phyloP scores from a whole-genome alignment of 2,888 invertebrate genomes.

The Spodoptera picta region DNA sequence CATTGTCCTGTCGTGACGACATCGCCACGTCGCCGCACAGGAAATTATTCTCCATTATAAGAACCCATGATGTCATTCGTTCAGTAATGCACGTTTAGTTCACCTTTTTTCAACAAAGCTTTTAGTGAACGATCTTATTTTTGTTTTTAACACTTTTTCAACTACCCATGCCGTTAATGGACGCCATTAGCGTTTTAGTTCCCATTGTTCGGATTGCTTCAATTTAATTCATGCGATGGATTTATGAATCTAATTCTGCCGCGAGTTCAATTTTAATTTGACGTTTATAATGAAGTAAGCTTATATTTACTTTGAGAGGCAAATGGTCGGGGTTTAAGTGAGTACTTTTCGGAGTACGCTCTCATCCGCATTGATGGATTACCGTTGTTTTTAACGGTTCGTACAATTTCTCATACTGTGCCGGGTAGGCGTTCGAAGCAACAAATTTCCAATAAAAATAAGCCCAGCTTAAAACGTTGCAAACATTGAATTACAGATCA shows the following conservation, averaged over 20 bases:
- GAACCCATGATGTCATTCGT: slow-evolving; percentile 68
- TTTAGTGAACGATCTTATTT: slow-evolving; percentile 64
- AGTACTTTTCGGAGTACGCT: slow-evolving; percentile 18
- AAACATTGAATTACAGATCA: slow-evolving; percentile 34
- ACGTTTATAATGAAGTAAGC: slow-evolving; percentile 3
- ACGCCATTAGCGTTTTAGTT: slow-evolving; percentile 58
- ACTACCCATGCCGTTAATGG: slow-evolving; percentile 61
- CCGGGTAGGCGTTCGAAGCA: slow-evolving; percentile 5
- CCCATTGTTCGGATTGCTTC: slow-evolving; percentile 50
- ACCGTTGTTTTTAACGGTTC: slow-evolving; percentile 28
- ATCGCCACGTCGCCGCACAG: slow-evolving; percentile 67
- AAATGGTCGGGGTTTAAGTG: slow-evolving; percentile 5
- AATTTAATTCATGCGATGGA: slow-evolving; percentile 38
- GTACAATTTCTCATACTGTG: slow-evolving; percentile 26
- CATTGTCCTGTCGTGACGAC: slow-evolving; percentile 73
- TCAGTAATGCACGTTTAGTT: slow-evolving; percentile 66
- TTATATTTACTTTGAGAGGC: slow-evolving; percentile 5
- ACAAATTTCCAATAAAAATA: slow-evolving; percentile 35
- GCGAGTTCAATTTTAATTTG: slow-evolving; percentile 13
- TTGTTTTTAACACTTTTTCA: slow-evolving; percentile 63
- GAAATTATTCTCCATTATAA: slow-evolving; percentile 79
- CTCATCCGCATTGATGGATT: slow-evolving; percentile 39
- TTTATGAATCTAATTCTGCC: slow-evolving; percentile 20
- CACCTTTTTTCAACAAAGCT: slow-evolving; percentile 63
- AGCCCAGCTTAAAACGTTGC: slow-evolving; percentile 28